phyloP scores from a whole-genome alignment of 2,888 invertebrate species.

The Drosophila lacicola region DNA sequence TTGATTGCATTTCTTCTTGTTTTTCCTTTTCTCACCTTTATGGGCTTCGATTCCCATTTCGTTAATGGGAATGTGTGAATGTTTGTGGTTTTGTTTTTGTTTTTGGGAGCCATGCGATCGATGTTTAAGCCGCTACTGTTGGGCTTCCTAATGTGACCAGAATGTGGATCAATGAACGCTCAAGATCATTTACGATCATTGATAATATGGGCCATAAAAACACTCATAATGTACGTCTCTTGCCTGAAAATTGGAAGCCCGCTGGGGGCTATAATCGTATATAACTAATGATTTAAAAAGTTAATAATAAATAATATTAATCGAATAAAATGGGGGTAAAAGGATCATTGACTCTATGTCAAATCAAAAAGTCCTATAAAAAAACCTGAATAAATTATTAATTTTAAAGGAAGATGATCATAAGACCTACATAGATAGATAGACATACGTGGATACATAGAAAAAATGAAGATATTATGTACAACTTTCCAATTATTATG shows the following conservation, averaged over 20 bases:
- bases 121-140: constrained; percentile 53
- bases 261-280: background rate
- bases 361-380: background rate
- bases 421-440: background rate
- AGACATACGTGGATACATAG: background rate
- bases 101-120: constrained; percentile 32
- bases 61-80: constrained; percentile 59
- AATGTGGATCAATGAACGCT: constrained; percentile 70
- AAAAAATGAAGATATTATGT: background rate
- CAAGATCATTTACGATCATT: constrained; percentile 44
- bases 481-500: background rate
- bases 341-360: too few species aligned
- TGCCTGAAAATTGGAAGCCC: background rate
- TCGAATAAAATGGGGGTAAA: background rate
- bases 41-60: constrained; percentile 48
- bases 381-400: background rate
- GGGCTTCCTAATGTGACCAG: constrained; percentile 26
- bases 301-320: background rate
- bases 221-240: constrained; percentile 2
- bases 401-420: background rate
- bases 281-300: constrained; percentile 3
- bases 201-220: constrained; percentile 23
- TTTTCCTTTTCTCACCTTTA: constrained; percentile 46
- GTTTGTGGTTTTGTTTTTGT: constrained; percentile 50
- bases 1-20: constrained; percentile 59